Base-by-base conservation (phyloP, 2,888 invertebrate genomes). In the Diabrotica balteata region DNA sequence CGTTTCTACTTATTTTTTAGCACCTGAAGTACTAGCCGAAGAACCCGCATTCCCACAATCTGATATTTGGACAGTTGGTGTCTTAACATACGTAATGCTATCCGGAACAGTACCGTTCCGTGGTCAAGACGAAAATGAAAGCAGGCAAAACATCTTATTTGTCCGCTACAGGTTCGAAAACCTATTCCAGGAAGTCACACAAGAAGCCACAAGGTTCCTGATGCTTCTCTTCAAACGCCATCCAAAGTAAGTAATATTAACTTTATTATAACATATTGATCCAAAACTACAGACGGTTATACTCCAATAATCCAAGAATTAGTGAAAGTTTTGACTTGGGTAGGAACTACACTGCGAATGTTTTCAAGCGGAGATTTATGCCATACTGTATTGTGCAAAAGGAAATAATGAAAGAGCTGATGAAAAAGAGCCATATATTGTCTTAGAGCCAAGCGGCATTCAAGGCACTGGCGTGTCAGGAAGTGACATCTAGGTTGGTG, bases 41-140 rank as follows among this genome's bases (percentile, higher is more conserved):
- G 96, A 97, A 84, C 90, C 93, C 7, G 93, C 95, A 46, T 93
- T 91, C 83, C 93, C 93, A 2, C 94, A 95, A 82, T 93, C 95
- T 4, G 99, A 99, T 85, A 91, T 98, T 78, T 99, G 98, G 99
- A 93, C 95, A 22, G 89, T 98, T 60, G 98, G 97, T 62, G 95
- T 95, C 9, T 86, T 98, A 7, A 88, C 95, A 0, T 99, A 98
- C 85, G 88, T 97, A 53, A 88, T 99, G 86, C 85, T 99, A 73
- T 97, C 97, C 5, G 98, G 98, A 11, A 91, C 90, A 67, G 93
- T 97, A 63, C 97, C 98, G 57, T 99, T 96, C 90, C 87, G 88
- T 68, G 97, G 96, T 4, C 86, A 86, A 4, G 91, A 92, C 76
- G 91, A 92, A 67, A 88, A 90, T 22, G 97, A 97, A 83, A 96